Evolutionary conservation across 2,797 vertebrate species (phyloP), one percentile per base, ranked within the genome.

Genomic region (Cheirogaleus major): DNA sequence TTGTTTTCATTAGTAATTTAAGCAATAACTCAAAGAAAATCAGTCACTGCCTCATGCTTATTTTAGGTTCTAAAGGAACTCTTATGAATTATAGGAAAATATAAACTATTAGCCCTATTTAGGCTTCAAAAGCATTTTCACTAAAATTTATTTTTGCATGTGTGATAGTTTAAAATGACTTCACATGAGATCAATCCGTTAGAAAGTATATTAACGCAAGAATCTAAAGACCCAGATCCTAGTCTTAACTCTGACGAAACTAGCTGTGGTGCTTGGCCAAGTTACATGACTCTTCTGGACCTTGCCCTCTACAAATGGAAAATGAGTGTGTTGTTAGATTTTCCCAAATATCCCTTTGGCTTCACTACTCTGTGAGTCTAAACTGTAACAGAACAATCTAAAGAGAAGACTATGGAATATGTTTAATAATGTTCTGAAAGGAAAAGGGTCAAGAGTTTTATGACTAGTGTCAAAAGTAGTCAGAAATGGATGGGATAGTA

Each of bases 51-150:
- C 30, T 72, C 30, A 38, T 57, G 59, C 7, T 78, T 90, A 48
- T 59, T 93, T 93, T 79, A 61, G 38, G 18, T 76, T 95, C 92
- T 95, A 80, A 92, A 86, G 65, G 70, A 91, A 78, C 52, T n/a
- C 65, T 45, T 69, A 65, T 52, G 5, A 88, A 88, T 41, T 52
- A 72, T 7, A 94, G 55, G 61, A 73, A 78, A 97, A 91, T 87
- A 72, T 7, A 73, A 65, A 93, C 30, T 61, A 80, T 67, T 78
- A 88, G 41, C 4, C 41, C 41, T 67, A 43, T 50, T 87, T 75
- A 76, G 52, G 75, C 32, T 23, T 0, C 23, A 69, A 41, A 89
- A 70, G 13, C 23, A 48, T 35, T 91, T 91, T 91, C 59, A 91
- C 14, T 92, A 38, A 23, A 80, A 88, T 89, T 89, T 80, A 63